Percentiles rank a stretch among this genome's conserved stretches.
Conservation (phyloP, 2,113 vertebrate species). For the Dendropsophus ebraccatus region DNA sequence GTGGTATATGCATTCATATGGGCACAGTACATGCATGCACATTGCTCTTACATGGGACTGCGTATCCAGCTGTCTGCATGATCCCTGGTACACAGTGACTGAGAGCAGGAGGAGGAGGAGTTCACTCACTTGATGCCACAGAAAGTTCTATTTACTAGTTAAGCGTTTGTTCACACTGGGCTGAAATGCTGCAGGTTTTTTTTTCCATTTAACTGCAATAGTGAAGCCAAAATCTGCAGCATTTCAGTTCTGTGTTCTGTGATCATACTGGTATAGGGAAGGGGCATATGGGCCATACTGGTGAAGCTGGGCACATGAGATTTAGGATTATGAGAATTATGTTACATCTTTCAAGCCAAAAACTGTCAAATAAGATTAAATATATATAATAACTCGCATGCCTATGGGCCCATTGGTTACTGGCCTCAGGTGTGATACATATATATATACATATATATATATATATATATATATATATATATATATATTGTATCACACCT, state of each 20-base stretch:
- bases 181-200: too few species aligned
- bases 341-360: too few species aligned
- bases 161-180: too few species aligned
- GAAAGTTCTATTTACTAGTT: background rate
- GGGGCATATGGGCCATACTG: background rate
- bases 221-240: too few species aligned
- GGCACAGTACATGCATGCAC: background rate
- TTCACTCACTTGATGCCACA: background rate
- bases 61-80: conserved; percentile 26
- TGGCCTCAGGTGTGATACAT: too few species aligned
- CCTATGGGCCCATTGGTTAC: too few species aligned
- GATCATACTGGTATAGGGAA: background rate
- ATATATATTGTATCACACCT: too few species aligned
- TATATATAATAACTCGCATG: too few species aligned
- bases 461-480: too few species aligned
- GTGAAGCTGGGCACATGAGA: background rate
- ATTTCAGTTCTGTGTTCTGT: too few species aligned
- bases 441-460: too few species aligned
- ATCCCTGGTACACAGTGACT: background rate
- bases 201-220: too few species aligned
- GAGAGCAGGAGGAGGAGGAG: conserved; percentile 23
- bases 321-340: background rate
- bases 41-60: background rate
- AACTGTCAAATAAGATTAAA: background rate
- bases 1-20: background rate